These are phyloP conservation scores for Naja naja DNA, from an alignment of 2,113 vertebrate genomes.

Conservation along the genomic window DNA sequence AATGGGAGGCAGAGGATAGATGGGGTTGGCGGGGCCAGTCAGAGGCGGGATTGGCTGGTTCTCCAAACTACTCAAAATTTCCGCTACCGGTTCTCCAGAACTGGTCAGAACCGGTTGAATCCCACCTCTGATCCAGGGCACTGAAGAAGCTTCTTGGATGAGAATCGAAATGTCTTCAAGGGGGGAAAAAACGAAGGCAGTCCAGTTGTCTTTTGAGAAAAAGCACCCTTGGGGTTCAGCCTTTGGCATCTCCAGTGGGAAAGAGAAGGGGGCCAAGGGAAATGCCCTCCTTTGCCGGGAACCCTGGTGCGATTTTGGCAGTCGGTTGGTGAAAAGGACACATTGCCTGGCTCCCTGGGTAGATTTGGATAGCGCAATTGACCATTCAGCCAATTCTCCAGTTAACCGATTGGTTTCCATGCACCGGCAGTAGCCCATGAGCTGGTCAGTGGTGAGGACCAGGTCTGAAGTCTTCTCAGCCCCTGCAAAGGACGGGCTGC, in stretches of 20 bases:
- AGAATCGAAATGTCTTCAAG: background rate
- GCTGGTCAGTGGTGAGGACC: background rate
- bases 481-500: background rate
- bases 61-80: too few relatives aligned
- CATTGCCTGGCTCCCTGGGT: background rate
- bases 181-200: background rate
- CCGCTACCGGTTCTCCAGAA: too few relatives aligned
- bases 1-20: too few relatives aligned
- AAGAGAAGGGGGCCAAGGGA: background rate
- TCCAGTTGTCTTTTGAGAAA: background rate
- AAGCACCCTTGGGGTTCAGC: background rate
- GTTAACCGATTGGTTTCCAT: background rate
- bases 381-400: background rate
- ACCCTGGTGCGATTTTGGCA: background rate
- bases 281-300: background rate
- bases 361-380: background rate
- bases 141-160: background rate
- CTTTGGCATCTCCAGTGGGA: background rate
- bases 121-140: background rate
- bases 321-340: background rate
- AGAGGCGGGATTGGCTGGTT: too few relatives aligned
- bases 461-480: background rate
- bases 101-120: too few relatives aligned
- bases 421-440: background rate
- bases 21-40: too few relatives aligned